Percentiles rank a stretch among this genome's conserved stretches.
These are phyloP conservation scores for Acholoe squamosa DNA, from an alignment of 2,888 invertebrate genomes.

Conservation along the genomic window DNA sequence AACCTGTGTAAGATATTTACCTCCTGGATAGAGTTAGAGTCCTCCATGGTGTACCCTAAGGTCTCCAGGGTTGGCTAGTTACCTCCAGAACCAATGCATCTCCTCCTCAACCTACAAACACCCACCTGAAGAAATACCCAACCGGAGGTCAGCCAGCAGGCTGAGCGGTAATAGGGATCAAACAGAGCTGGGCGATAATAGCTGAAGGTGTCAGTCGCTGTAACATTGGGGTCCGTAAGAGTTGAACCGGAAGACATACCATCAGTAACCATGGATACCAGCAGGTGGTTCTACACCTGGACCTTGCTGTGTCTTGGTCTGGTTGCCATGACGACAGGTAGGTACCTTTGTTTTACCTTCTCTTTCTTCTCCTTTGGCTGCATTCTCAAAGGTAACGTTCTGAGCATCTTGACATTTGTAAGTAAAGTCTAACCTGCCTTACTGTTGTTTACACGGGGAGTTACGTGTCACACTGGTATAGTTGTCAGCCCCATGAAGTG, in stretches of 20 bases:
- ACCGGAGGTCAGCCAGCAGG: neutral
- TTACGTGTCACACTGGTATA: too few relatives aligned
- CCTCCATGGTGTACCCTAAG: neutral
- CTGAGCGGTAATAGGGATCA: neutral
- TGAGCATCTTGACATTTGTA: neutral
- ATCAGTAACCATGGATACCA: conserved; percentile 28
- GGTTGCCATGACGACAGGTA: conserved; percentile 4
- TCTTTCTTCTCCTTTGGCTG: neutral
- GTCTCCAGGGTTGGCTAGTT: neutral
- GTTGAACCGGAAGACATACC: neutral
- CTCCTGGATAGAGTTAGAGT: neutral
- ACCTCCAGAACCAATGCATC: neutral
- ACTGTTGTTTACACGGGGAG: neutral
- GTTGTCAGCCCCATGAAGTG: neutral
- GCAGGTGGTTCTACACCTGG: neutral
- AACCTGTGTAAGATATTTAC: neutral
- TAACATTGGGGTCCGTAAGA: neutral
- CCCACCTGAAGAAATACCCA: neutral
- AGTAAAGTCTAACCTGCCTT: neutral
- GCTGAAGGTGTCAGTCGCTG: neutral
- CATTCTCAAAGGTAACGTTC: neutral
- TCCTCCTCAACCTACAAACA: neutral
- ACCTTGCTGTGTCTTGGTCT: neutral
- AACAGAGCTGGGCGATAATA: conserved; percentile 10
- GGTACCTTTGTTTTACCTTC: neutral